Conservation (phyloP, 2,888 invertebrate genomes). For the Spialia ferax region DNA sequence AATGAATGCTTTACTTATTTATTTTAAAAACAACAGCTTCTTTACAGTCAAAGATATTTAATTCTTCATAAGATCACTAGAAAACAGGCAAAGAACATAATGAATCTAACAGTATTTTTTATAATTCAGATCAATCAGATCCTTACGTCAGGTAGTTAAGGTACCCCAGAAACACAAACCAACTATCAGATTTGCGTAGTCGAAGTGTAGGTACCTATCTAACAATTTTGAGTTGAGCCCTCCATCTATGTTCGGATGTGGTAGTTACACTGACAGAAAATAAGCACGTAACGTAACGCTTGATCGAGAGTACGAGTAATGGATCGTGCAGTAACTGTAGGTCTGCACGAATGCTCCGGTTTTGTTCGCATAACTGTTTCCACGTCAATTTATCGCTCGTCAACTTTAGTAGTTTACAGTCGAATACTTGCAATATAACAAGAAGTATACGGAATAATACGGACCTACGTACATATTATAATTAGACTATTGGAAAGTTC, state of each 20-base stretch:
- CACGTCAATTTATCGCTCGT: constrained; percentile 34
- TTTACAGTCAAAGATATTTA: no score
- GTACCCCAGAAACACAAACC: no score
- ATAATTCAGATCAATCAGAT: no score
- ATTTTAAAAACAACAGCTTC: no score
- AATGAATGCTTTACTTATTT: no score
- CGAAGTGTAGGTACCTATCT: neutral
- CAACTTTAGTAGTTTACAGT: neutral
- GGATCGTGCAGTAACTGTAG: constrained; percentile 24
- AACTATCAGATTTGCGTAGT: neutral
- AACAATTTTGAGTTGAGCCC: neutral
- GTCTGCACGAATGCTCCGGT: constrained; percentile 25
- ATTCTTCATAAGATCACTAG: no score
- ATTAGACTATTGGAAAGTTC: neutral
- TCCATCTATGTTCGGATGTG: neutral
- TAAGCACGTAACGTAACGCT: constrained; percentile 32
- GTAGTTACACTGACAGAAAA: neutral
- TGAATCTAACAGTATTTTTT: no score
- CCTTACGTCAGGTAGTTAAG: no score
- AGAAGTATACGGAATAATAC: neutral
- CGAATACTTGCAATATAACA: neutral
- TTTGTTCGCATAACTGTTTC: constrained; percentile 43
- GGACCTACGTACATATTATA: neutral
- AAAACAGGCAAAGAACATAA: no score
- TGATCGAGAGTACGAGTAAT: constrained; percentile 38